Conservation (phyloP, 2,888 invertebrate genomes). For the Galerucella pusilla region DNA sequence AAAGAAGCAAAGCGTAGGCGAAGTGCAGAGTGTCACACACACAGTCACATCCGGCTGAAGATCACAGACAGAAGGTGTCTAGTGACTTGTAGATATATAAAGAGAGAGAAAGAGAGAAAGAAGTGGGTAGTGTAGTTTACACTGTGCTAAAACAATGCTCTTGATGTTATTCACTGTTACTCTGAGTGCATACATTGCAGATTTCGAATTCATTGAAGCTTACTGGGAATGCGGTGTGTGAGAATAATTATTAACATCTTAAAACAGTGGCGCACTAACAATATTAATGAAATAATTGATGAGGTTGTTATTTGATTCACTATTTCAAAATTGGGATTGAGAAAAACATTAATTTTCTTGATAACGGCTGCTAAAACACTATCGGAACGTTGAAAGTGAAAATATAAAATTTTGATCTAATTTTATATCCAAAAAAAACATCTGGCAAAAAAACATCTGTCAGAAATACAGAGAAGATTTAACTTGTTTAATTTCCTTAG, state of each 20-base stretch:
- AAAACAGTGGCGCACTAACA: constrained; percentile 8
- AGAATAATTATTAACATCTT: not conserved
- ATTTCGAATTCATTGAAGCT: constrained; percentile 19
- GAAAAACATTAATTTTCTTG: too few species aligned
- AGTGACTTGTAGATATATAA: constrained; percentile 48
- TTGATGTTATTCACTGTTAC: constrained; percentile 16
- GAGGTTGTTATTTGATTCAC: not conserved
- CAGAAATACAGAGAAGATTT: too few species aligned
- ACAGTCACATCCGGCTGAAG: constrained; percentile 48
- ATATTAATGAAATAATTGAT: not conserved
- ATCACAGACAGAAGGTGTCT: constrained; percentile 49
- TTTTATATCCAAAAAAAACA: too few species aligned
- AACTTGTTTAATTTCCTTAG: too few species aligned
- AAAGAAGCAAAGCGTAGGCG: constrained; percentile 44
- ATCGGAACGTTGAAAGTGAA: too few species aligned
- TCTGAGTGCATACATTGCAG: constrained; percentile 15
- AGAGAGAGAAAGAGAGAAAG: constrained; percentile 28
- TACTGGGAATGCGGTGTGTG: constrained; percentile 12
- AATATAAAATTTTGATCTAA: too few species aligned
- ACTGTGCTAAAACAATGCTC: constrained; percentile 51
- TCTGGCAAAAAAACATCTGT: too few species aligned
- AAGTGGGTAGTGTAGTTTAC: constrained; percentile 50
- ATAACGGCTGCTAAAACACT: too few species aligned
- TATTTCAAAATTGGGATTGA: too few species aligned
- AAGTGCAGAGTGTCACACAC: constrained; percentile 16